Base-by-base conservation (phyloP, 2,888 invertebrate genomes). In the Drosophila acutilabella region DNA sequence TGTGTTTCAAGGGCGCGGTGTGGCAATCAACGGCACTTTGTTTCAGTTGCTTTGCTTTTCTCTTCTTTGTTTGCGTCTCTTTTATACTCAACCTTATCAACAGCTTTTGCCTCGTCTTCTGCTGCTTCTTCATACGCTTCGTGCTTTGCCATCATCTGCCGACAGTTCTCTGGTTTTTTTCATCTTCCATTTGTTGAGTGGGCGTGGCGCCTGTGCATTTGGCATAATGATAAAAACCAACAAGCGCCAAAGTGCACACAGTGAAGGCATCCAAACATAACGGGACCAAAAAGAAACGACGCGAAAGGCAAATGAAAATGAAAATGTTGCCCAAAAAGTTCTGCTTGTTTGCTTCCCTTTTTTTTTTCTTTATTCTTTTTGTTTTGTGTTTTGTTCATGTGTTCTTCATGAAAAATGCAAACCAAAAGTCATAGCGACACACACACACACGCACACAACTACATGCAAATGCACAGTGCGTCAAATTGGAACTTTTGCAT, bases 161-260 rank as follows among this genome's bases (percentile, higher is more conserved):
- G 30, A 38, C 23, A n/a, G 41, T 41, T 30, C 8, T 30, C 30
- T 30, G 30, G 30, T 44, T 44, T 56, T 58, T 53, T 26, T 30
- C 30, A 30, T 30, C 23, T 23, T 23, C 23, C 23, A 23, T 23
- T 23, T 56, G 56, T 2, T 36, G 42, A 8, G 58, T 74, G 66
- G 66, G 77, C 67, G 74, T 78, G 65, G 58, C 33, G 44, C 30
- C 71, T 57, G 61, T 74, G 79, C 77, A 78, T 77, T 78, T 78
- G 74, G 70, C 74, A 68, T 71, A 74, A 77, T 77, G 77, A 78
- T 77, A 78, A 78, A 78, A 78, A 50, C 78, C 71, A 77, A 77
- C 71, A 74, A 77, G 78, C 75, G 71, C 64, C 74, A 68, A 78
- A 77, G 62, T 68, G 71, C 70, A 74, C 65, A 66, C 51, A 53